Evolutionary conservation across 2,113 vertebrate genomes (phyloP).

Genomic region (Ibidorhyncha struthersii): DNA sequence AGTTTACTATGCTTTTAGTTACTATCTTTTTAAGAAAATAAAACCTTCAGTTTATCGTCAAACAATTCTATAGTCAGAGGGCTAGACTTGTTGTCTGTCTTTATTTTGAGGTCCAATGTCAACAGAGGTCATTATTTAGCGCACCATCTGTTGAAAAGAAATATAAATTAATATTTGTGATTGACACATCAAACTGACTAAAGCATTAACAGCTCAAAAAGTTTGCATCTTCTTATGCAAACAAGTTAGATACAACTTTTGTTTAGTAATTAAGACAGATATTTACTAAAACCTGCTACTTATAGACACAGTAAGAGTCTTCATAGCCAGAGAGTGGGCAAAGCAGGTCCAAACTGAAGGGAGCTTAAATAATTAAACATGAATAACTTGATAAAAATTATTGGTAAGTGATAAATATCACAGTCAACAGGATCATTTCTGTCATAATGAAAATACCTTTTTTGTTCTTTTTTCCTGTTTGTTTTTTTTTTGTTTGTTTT

Average conservation of each 20-base stretch:
- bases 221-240: neutral
- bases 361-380: neutral
- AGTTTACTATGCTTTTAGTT: neutral
- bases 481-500: too few species aligned
- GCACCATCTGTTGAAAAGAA: neutral
- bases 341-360: neutral
- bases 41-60: neutral
- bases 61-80: neutral
- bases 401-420: neutral
- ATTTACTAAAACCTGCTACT: neutral
- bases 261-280: neutral
- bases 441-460: neutral
- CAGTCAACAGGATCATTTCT: neutral
- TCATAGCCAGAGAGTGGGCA: neutral
- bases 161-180: neutral
- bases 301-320: neutral
- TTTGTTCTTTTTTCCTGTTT: too few species aligned
- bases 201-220: neutral
- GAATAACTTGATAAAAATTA: neutral
- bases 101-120: neutral
- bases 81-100: neutral
- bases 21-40: neutral
- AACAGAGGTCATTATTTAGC: neutral
- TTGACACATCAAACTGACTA: neutral
- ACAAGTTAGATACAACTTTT: neutral